phyloP scores from a whole-genome alignment of 2,888 invertebrate genomes.

The Lasioglossum marginatum region DNA sequence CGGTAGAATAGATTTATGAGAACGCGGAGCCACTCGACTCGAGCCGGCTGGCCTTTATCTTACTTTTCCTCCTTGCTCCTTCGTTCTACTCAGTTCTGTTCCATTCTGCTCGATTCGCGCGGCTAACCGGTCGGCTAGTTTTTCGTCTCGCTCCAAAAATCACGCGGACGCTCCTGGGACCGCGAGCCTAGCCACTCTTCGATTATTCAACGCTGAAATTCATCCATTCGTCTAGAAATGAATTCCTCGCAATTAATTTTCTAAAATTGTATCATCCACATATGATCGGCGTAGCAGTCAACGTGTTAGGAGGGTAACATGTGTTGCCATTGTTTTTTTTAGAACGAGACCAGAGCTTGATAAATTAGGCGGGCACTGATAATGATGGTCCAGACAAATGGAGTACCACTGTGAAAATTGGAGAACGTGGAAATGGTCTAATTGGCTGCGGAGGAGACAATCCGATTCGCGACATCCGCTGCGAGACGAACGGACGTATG shows the following conservation, averaged over 20 bases:
- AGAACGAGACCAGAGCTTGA: too few relatives aligned
- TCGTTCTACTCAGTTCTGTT: constrained; percentile 25
- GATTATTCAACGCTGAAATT: background rate
- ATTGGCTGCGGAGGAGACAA: background rate
- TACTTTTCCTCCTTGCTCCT: constrained; percentile 12
- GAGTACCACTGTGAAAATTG: background rate
- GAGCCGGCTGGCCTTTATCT: constrained; percentile 22
- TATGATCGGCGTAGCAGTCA: too few relatives aligned
- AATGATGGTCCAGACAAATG: too few relatives aligned
- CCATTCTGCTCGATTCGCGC: background rate
- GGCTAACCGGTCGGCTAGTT: constrained; percentile 57
- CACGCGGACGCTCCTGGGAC: constrained; percentile 43
- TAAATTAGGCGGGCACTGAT: too few relatives aligned
- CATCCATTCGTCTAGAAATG: too few relatives aligned
- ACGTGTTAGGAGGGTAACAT: too few relatives aligned
- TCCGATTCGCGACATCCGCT: background rate
- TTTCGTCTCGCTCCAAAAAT: constrained; percentile 73
- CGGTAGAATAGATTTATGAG: constrained; percentile 49
- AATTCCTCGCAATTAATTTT: too few relatives aligned
- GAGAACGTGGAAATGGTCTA: background rate
- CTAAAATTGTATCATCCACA: too few relatives aligned
- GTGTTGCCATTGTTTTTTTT: too few relatives aligned
- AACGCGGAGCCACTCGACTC: constrained; percentile 18
- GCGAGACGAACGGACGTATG: background rate
- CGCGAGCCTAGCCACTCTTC: background rate